Percentiles rank a stretch among this genome's conserved stretches.
Conservation (phyloP, 2,888 invertebrate species). For the Crioceris asparagi region DNA sequence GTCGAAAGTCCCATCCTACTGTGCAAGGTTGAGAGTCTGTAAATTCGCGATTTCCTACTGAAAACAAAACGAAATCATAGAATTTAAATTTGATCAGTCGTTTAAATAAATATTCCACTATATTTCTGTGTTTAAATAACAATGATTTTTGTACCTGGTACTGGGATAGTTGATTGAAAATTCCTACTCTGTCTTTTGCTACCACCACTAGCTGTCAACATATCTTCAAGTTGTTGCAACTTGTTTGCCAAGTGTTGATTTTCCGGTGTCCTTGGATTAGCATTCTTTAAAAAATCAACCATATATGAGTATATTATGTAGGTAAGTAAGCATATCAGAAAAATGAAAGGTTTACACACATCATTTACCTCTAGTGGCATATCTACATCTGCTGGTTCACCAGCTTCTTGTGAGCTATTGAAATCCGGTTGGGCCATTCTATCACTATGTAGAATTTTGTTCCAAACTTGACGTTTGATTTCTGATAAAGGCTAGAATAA, state of each 20-base stretch:
- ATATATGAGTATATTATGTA: too few species aligned
- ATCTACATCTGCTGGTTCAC: slow-evolving; percentile 4
- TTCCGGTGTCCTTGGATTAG: slow-evolving; percentile 10
- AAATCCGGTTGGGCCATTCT: slow-evolving; percentile 10
- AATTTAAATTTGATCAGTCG: slow-evolving; percentile 1
- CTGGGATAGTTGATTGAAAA: slow-evolving; percentile 29
- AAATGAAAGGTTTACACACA: too few species aligned
- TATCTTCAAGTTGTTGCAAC: slow-evolving; percentile 42
- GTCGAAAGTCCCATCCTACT: slow-evolving; percentile 64
- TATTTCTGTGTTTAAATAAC: not conserved
- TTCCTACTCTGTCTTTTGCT: slow-evolving; percentile 29
- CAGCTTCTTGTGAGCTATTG: slow-evolving; percentile 4
- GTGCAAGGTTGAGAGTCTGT: slow-evolving; percentile 51
- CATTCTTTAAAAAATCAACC: slow-evolving; percentile 1
- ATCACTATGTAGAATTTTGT: slow-evolving; percentile 25
- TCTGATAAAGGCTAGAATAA: slow-evolving; percentile 45
- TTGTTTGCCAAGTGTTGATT: slow-evolving; percentile 37
- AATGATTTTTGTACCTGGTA: slow-evolving; percentile 18
- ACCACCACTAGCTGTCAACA: slow-evolving; percentile 36
- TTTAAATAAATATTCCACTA: not conserved
- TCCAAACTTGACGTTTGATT: slow-evolving; percentile 41
- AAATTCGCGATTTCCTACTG: slow-evolving; percentile 16
- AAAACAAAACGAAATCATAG: slow-evolving; percentile 7
- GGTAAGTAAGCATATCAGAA: too few species aligned
- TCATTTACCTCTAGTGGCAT: slow-evolving; percentile 5